phyloP scores from a whole-genome alignment of 2,888 invertebrate genomes.

The Pandemis corylana region DNA sequence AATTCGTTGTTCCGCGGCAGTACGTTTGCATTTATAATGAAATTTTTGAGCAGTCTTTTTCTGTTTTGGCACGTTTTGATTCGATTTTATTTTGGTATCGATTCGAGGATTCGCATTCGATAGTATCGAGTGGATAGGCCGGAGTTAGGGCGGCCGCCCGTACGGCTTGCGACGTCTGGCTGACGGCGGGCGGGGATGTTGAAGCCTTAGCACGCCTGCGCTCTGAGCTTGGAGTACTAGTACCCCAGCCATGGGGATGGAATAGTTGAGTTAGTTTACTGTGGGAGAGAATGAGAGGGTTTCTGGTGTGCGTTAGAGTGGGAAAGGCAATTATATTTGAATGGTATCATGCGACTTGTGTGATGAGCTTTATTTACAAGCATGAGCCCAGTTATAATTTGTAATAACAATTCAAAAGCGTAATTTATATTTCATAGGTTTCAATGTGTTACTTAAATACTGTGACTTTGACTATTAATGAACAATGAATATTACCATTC shows the following conservation, averaged over 20 bases:
- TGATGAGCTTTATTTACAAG: neutral
- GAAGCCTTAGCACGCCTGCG: conserved; percentile 71
- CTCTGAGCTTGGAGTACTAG: conserved; percentile 16
- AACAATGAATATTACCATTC: too few species aligned
- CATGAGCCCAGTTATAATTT: neutral
- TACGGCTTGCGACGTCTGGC: conserved; percentile 65
- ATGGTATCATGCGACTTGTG: neutral
- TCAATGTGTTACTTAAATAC: too few species aligned
- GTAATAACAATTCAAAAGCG: too few species aligned
- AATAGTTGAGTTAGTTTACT: neutral
- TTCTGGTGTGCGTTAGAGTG: neutral
- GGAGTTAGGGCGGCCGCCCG: conserved; percentile 65
- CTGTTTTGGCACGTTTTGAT: conserved; percentile 54
- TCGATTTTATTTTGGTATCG: conserved; percentile 67
- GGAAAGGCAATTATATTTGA: neutral
- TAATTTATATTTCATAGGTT: too few species aligned
- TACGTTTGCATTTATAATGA: conserved; percentile 1
- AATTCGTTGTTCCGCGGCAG: conserved; percentile 23
- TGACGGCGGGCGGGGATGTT: conserved; percentile 67
- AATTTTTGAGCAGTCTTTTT: conserved; percentile 33
- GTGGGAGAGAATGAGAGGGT: neutral
- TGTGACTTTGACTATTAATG: too few species aligned
- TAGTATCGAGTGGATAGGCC: conserved; percentile 51
- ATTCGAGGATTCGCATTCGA: conserved; percentile 62
- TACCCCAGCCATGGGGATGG: conserved; percentile 21